Percentiles rank a stretch among this genome's conserved stretches.
phyloP scores from a whole-genome alignment of 2,888 invertebrate species.

The Neoitamus cyanurus region DNA sequence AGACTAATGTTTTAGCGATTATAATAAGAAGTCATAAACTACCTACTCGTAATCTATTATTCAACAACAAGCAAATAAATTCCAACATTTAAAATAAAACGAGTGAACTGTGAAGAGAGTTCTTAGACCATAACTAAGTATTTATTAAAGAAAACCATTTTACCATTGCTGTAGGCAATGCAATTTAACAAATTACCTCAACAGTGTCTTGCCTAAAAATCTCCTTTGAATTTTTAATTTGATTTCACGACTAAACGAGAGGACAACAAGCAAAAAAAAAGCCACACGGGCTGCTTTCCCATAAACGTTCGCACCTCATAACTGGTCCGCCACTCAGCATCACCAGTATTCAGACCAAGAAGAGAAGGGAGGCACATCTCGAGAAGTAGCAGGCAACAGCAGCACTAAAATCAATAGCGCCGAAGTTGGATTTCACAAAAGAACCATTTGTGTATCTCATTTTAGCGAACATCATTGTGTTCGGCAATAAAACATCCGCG shows the following conservation, averaged over 20 bases:
- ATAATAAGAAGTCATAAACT: too few relatives aligned
- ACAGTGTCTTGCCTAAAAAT: neutral
- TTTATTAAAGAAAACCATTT: neutral
- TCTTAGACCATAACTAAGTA: too few relatives aligned
- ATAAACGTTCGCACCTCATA: neutral
- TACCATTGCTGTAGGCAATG: neutral
- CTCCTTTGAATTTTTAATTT: neutral
- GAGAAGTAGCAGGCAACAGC: neutral
- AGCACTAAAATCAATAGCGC: constrained; percentile 38
- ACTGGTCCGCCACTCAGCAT: neutral
- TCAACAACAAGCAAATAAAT: too few relatives aligned
- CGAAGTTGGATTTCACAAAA: constrained; percentile 37
- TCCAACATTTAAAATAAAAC: too few relatives aligned
- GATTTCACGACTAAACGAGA: neutral
- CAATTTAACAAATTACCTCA: neutral
- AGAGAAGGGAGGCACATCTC: neutral
- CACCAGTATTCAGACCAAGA: neutral
- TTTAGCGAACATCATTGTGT: constrained; percentile 41
- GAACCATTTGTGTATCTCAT: constrained; percentile 39
- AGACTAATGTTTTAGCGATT: too few relatives aligned
- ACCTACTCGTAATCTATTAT: too few relatives aligned
- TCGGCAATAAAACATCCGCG: constrained; percentile 43
- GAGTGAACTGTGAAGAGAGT: too few relatives aligned
- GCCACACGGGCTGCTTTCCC: neutral
- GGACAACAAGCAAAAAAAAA: neutral